Evolutionary conservation across 2,888 invertebrate genomes (phyloP), one percentile per base, ranked within the genome.

Genomic region (Drosophila cognata): DNA sequence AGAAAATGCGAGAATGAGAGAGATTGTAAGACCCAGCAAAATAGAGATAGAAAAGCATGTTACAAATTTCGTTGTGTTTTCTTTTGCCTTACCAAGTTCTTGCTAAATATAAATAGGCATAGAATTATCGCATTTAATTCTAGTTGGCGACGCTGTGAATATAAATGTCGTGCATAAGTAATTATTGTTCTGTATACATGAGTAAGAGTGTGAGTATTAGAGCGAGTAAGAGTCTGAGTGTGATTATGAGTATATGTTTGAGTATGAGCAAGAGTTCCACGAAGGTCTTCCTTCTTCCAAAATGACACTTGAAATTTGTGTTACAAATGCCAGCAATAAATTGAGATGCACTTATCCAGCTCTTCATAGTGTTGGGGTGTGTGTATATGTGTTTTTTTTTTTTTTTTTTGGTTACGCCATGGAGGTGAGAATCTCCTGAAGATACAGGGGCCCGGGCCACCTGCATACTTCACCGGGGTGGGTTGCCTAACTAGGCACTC

Each of bases 61-160:
- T 68, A 63, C 61, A 77, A 77, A 77, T 74, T 77, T 77, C 71
- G 74, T 80, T 77, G 10, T 77, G 67, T 71, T 81, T 85, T 68
- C 57, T 65, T 65, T 64, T 55, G 56, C 72, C 59, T 60, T 57
- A 57, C 55, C 57, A 29, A 56, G 60, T 60, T 81, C 81, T 69
- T 51, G 48, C 58, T 69, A 51, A 68, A 79, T 79, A 80, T 78
- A 83, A 81, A 83, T 84, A 87, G 77, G 80, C 73, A 71, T 75
- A 84, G 82, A 84, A 87, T 84, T 86, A 82, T 81, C 73, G 71
- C 67, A 71, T 67, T 78, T 77, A 71, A 77, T 74, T 70, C 61
- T 38, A 64, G 55, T 52, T 76, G 72, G 60, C 35, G 46, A 18
- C n/a, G 2, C 57, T 55, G 65, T 41, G 21, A 50, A 41, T 41